These are phyloP conservation scores for Dipodomys merriami DNA, from an alignment of 2,113 vertebrate species.

Conservation along the genomic window DNA sequence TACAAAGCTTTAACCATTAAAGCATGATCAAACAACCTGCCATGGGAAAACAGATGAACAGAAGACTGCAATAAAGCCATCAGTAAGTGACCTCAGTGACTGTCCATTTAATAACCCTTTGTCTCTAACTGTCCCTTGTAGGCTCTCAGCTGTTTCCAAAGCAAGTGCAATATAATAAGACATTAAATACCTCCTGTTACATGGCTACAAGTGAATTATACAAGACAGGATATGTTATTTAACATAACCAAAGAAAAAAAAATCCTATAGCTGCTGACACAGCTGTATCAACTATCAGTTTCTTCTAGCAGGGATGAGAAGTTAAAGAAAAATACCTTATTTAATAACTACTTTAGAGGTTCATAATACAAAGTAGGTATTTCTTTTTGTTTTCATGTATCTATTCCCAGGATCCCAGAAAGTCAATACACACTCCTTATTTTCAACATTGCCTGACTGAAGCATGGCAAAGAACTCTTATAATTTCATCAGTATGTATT, in stretches of 20 bases:
- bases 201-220: slow-evolving; percentile 31
- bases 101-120: slow-evolving; percentile 38
- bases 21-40: slow-evolving; percentile 28
- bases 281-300: background rate
- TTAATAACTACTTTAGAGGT: slow-evolving; percentile 52
- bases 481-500: slow-evolving; percentile 40
- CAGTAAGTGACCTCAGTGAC: slow-evolving; percentile 5
- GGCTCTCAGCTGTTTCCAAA: slow-evolving; percentile 40
- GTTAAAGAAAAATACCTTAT: slow-evolving; percentile 36
- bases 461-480: background rate
- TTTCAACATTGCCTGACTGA: slow-evolving; percentile 33
- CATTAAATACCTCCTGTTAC: background rate
- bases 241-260: slow-evolving; percentile 36
- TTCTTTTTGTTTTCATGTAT: slow-evolving; percentile 62
- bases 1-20: slow-evolving; percentile 51
- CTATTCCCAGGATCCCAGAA: slow-evolving; percentile 30
- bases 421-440: slow-evolving; percentile 39
- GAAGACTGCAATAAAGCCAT: background rate
- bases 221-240: background rate
- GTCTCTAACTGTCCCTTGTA: background rate
- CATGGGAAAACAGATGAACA: background rate
- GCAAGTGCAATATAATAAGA: slow-evolving; percentile 15
- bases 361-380: background rate
- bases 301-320: slow-evolving; percentile 24
- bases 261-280: slow-evolving; percentile 8